These are phyloP conservation scores for Dichetophora obliterata DNA, from an alignment of 2,888 invertebrate species.

Conservation along the genomic window DNA sequence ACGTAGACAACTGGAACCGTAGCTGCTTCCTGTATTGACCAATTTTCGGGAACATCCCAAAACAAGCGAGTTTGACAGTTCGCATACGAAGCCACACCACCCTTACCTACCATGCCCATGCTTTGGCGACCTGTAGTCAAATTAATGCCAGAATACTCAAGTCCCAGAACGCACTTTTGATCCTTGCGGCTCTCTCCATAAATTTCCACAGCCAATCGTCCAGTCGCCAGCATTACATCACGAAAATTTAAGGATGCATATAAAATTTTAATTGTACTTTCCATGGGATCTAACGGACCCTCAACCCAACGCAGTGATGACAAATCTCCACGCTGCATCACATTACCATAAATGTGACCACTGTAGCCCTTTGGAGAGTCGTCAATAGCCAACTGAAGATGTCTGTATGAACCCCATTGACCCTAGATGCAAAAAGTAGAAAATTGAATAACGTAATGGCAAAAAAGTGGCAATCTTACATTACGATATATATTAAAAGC, in stretches of 20 bases:
- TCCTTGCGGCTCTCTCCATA: constrained; percentile 77
- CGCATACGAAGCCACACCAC: constrained; percentile 72
- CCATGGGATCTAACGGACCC: constrained; percentile 73
- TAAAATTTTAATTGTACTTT: constrained; percentile 71
- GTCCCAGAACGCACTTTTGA: constrained; percentile 78
- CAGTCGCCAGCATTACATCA: constrained; percentile 94
- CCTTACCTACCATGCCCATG: constrained; percentile 75
- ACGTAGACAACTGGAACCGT: constrained; percentile 85
- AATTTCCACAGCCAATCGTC: constrained; percentile 87
- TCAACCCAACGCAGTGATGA: constrained; percentile 89
- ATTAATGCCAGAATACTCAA: constrained; percentile 76
- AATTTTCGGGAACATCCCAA: constrained; percentile 81
- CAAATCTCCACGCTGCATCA: constrained; percentile 85
- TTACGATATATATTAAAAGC: constrained; percentile 82
- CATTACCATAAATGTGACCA: constrained; percentile 84
- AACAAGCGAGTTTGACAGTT: constrained; percentile 57
- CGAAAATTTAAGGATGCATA: constrained; percentile 92
- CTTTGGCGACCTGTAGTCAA: constrained; percentile 73
- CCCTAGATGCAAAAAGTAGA: constrained; percentile 55
- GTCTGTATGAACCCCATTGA: constrained; percentile 84
- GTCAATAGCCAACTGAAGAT: constrained; percentile 74
- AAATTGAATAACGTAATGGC: neutral
- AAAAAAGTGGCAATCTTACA: constrained; percentile 55
- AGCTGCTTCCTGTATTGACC: constrained; percentile 82
- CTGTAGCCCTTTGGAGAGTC: constrained; percentile 67